Conservation (phyloP, 2,797 vertebrate species). For the Anguilla pacifica region DNA sequence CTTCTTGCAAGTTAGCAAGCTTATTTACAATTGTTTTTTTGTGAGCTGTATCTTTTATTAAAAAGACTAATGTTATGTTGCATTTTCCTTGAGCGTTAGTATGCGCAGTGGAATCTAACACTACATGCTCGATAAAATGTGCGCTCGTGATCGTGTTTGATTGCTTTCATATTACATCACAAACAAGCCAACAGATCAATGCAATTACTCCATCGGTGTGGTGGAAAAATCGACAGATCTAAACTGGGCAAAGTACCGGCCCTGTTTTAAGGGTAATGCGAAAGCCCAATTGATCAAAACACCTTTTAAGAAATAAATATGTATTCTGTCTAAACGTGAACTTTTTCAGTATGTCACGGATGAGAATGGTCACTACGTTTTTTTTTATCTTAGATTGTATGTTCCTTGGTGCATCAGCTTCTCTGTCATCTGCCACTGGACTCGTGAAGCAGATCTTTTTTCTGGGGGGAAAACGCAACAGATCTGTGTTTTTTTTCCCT, state of each 20-base stretch:
- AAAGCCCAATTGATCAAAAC: background rate
- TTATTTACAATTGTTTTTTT: background rate
- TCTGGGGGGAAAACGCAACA: no score
- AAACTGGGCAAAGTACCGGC: background rate
- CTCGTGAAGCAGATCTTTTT: no score
- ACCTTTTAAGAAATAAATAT: background rate
- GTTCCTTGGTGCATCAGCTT: no score
- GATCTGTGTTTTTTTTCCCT: background rate
- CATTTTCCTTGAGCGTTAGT: background rate
- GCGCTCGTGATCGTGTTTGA: background rate
- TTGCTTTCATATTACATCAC: conserved; percentile 7
- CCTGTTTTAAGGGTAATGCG: background rate
- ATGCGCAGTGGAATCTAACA: background rate
- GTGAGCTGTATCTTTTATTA: background rate
- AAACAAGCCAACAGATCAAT: background rate
- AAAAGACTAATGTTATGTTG: background rate
- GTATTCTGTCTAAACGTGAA: background rate
- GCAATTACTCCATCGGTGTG: background rate
- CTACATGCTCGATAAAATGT: background rate
- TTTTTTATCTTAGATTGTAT: background rate
- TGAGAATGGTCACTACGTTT: background rate
- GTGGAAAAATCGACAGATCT: background rate
- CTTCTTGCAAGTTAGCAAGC: background rate
- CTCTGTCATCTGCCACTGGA: no score
- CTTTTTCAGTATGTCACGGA: background rate